phyloP scores from a whole-genome alignment of 2,797 vertebrate species.

The Mus minutoides region DNA sequence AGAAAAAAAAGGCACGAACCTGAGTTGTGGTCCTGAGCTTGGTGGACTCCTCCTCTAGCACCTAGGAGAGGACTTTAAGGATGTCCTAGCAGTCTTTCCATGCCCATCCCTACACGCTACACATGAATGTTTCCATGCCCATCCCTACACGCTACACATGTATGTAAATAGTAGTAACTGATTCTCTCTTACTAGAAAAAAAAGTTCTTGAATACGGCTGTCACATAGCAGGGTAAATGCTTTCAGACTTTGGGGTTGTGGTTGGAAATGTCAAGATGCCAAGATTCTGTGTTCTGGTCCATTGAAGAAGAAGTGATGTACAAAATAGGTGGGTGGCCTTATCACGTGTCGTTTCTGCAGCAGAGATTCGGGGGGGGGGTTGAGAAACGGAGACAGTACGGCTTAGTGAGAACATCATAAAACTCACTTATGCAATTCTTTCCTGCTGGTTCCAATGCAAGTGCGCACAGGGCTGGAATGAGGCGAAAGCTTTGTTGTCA shows the following conservation, averaged over 20 bases:
- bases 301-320: constrained; percentile 52
- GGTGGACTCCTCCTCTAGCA: neutral
- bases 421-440: constrained; percentile 31
- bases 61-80: neutral
- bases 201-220: neutral
- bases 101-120: neutral
- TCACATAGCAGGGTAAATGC: neutral
- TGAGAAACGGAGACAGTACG: constrained; percentile 32
- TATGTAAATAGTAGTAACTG: neutral
- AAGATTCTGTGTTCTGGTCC: constrained; percentile 30
- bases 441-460: neutral
- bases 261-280: constrained; percentile 8
- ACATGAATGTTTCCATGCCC: neutral
- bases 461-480: neutral
- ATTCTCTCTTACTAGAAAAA: neutral
- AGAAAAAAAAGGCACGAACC: neutral
- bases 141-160: neutral
- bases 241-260: constrained; percentile 18
- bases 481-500: constrained; percentile 34
- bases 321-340: constrained; percentile 33
- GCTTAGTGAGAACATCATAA: constrained; percentile 50
- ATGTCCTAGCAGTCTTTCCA: neutral
- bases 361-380: neutral
- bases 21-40: neutral
- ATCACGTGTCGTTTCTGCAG: neutral